Base-by-base conservation (phyloP, 2,797 vertebrate genomes). In the Numenius phaeopus region DNA sequence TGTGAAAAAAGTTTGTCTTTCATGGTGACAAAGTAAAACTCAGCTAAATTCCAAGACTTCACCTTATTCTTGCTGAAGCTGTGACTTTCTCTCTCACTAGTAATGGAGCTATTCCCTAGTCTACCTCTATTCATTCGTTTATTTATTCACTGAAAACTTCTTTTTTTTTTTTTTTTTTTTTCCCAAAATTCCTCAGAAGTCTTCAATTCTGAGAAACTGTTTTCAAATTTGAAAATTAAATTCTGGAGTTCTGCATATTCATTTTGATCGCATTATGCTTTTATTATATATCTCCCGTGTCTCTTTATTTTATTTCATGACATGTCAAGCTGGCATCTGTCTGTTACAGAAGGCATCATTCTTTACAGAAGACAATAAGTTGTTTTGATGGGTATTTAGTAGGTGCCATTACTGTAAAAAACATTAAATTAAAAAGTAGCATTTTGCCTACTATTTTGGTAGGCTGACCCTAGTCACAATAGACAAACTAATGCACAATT, bases 381-480 rank as follows among this genome's bases (percentile, higher is more conserved):
- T 88, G 85, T 77, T 94, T 91, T 94, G 79, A 91, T 90, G 58
- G 20, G 47, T 59, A 29, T 77, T 85, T 80, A 52, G 39, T 9
- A 77, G 83, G 64, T 85, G 42, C 9, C 30, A 27, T 73, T 77
- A 61, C 46, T 85, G 77, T 23, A 34, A 77, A 82, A 87, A 69
- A 2, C 3, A 47, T 21, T 39, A 69, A 67, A 54, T 47, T 64
- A 58, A 40, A 73, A 85, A 81, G 44, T 39, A 85, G 42, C 3
- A 2, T 88, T 93, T 91, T 22, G 69, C 64, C 67, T 62, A 6
- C 59, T 58, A 4, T 75, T 76, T 83, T 46, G 32, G 69, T 81
- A 67, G 39, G 59, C 77, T 91, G 54, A 49, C 13, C 32, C 29
- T 17, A 77, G 59, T 70, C 59, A 83, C 90, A 87, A 42, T 39